These are phyloP conservation scores for Melanostoma scalare DNA, from an alignment of 2,888 invertebrate species.

Conservation along the genomic window DNA sequence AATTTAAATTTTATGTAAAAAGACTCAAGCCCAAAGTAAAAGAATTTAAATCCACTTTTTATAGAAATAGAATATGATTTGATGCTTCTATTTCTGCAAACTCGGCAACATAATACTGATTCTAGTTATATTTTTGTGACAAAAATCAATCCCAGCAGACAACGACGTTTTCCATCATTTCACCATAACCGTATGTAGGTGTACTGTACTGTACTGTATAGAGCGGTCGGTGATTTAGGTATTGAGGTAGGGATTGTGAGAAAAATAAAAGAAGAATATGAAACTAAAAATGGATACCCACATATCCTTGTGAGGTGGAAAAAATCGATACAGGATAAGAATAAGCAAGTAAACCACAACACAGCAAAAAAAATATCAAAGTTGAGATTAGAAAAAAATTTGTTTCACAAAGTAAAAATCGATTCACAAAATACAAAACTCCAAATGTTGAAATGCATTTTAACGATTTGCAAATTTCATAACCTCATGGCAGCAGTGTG, in stretches of 20 bases:
- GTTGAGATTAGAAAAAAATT: neutral
- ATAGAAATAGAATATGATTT: slow-evolving; percentile 11
- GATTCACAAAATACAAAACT: neutral
- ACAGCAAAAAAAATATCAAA: neutral
- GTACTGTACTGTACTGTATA: slow-evolving; percentile 23
- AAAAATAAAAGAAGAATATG: slow-evolving; percentile 24
- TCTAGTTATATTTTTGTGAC: slow-evolving; percentile 40
- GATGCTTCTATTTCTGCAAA: slow-evolving; percentile 29
- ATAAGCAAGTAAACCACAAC: slow-evolving; percentile 23
- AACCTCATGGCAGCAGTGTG: slow-evolving; percentile 15
- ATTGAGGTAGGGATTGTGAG: slow-evolving; percentile 53
- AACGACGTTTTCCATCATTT: slow-evolving; percentile 54
- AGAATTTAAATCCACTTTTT: neutral
- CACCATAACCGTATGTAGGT: slow-evolving; percentile 41
- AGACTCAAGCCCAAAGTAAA: neutral
- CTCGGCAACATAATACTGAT: slow-evolving; percentile 51
- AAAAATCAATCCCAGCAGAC: slow-evolving; percentile 68
- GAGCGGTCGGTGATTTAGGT: slow-evolving; percentile 42
- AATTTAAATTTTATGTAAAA: neutral
- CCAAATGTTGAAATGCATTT: slow-evolving; percentile 6
- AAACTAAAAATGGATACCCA: slow-evolving; percentile 57
- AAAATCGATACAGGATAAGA: slow-evolving; percentile 55
- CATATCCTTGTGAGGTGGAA: slow-evolving; percentile 56
- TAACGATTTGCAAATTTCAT: slow-evolving; percentile 51
- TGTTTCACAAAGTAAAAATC: too few species aligned